Conservation (phyloP, 2,113 vertebrate genomes). For the Pipra filicauda region DNA sequence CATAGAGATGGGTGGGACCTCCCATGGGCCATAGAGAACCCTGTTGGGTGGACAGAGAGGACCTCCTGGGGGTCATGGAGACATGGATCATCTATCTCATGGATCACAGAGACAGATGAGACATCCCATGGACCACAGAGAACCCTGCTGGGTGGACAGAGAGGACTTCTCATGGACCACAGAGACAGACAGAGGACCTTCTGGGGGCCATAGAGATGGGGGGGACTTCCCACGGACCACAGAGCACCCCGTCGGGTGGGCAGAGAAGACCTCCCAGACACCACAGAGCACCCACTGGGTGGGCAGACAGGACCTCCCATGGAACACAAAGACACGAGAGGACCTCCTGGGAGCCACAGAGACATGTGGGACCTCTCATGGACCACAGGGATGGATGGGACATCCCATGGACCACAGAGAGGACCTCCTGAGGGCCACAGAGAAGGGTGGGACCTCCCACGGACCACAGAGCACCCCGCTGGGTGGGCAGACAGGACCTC, state of each 20-base stretch:
- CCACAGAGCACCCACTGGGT: background rate
- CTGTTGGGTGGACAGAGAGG: background rate
- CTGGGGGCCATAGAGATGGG: background rate
- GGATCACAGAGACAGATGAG: background rate
- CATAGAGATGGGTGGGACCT: background rate
- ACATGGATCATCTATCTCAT: too few relatives aligned
- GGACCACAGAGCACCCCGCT: background rate
- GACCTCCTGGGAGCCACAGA: too few relatives aligned
- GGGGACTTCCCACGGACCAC: background rate
- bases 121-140: background rate
- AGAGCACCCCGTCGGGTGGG: fast-evolving
- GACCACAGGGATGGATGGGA: background rate
- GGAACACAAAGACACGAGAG: too few relatives aligned
- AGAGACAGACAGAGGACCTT: background rate
- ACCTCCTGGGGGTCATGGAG: fast-evolving
- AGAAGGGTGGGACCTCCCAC: too few relatives aligned
- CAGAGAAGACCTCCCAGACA: background rate
- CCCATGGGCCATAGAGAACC: background rate
- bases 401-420: too few relatives aligned
- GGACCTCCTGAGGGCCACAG: fast-evolving
- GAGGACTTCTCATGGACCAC: background rate
- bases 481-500: background rate
- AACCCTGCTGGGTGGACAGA: background rate
- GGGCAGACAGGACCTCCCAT: background rate
- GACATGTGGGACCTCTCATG: too few relatives aligned